Base-by-base conservation (phyloP, 2,113 vertebrate species). In the Notiomystis cincta region DNA sequence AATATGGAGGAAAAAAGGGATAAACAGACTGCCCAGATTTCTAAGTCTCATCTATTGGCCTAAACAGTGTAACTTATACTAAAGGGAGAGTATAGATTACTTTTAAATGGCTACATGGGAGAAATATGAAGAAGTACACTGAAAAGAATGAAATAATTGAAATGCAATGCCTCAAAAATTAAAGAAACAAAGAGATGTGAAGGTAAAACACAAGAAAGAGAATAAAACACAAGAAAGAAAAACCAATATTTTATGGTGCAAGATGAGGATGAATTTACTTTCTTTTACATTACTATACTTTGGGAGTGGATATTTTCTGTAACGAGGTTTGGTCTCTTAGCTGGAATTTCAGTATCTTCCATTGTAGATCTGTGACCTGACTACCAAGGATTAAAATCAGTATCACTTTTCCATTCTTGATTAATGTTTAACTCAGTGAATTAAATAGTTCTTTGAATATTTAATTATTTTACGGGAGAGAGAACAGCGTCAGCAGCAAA, bases 351-450 rank as follows among this genome's bases (percentile, higher is more conserved):
- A 82, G 6, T 95, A 92, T 92, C 80, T 93, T 94, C 82, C 92
- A 42, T 94, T 6, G 17, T 78, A 78, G 82, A 60, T 83, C 95
- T 77, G 64, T 96, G 96, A 95, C 85, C 79, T 72, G 85, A 77
- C 70, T 93, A 88, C 45, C 18, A 57, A 75, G 66, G 85, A 96
- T 95, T 96, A 95, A 95, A 96, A 93, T 89, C 86, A 92, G 91
- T 93, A 92, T 97, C 94, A 89, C 89, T 95, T 96, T 93, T 89
- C 95, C 40, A 16, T 93, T 95, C 76, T 93, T 82, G 91, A 78
- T 96, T 60, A 97, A 97, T 97, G 95, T 97, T 97, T 95, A 96
- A 95, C 85, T 94, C 45, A 62, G 88, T 95, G 94, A 96, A 95
- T 95, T 95, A 97, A 95, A 92, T 23, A 96, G 93, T 89, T 95